Conservation (phyloP, 2,888 invertebrate species). For the Tenodera sinensis region DNA sequence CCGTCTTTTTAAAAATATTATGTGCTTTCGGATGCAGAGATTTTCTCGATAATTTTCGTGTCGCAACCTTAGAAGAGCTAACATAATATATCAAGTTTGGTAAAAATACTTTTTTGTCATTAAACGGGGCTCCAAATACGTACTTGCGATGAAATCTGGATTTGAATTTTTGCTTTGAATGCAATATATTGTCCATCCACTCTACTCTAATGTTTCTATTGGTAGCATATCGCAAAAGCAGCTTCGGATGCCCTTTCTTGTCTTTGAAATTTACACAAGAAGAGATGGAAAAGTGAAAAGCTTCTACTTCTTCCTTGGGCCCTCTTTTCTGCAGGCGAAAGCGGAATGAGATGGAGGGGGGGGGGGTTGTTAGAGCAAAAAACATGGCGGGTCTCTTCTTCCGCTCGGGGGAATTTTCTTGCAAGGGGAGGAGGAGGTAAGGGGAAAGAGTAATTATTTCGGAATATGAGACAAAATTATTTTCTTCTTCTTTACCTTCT, state of each 20-base stretch:
- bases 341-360: neutral
- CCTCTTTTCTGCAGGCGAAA: neutral
- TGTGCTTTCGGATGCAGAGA: too few relatives aligned
- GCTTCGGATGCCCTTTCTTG: neutral
- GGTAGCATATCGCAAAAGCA: neutral
- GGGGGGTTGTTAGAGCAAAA: constrained; percentile 8
- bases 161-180: too few relatives aligned
- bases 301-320: neutral
- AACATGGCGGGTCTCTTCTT: constrained; percentile 8
- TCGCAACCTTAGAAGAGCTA: too few relatives aligned
- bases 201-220: too few relatives aligned
- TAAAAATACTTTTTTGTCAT: too few relatives aligned
- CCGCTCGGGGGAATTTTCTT: neutral
- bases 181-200: too few relatives aligned
- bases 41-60: too few relatives aligned
- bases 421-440: neutral
- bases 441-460: constrained; percentile 5
- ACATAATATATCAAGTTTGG: too few relatives aligned
- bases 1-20: too few relatives aligned
- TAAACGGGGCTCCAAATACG: too few relatives aligned
- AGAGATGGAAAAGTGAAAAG: constrained; percentile 12
- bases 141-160: too few relatives aligned
- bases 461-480: neutral
- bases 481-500: neutral
- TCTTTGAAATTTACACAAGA: constrained; percentile 7